Evolutionary conservation across 2,888 invertebrate genomes (phyloP).

Genomic region (Parnassius orleans): DNA sequence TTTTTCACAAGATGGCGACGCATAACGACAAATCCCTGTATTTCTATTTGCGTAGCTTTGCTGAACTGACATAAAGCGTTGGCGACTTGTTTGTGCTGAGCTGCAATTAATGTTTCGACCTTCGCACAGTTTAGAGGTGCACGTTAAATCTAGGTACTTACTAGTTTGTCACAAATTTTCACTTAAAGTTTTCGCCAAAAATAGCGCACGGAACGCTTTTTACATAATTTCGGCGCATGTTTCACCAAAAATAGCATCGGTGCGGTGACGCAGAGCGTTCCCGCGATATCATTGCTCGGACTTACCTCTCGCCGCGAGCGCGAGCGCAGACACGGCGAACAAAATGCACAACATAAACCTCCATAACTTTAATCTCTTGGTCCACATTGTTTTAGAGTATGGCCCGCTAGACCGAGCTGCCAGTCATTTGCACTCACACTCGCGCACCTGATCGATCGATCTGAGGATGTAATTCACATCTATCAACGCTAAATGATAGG

Average conservation of each 20-base stretch:
- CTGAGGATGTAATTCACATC: slow-evolving; percentile 56
- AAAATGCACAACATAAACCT: slow-evolving; percentile 76
- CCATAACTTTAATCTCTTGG: slow-evolving; percentile 74
- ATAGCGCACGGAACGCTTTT: slow-evolving; percentile 78
- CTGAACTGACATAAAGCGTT: slow-evolving; percentile 48
- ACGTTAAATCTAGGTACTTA: slow-evolving; percentile 50
- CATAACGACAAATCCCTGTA: slow-evolving; percentile 77
- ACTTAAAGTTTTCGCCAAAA: slow-evolving; percentile 75
- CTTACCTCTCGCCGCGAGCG: slow-evolving; percentile 74
- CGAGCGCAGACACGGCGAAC: slow-evolving; percentile 67
- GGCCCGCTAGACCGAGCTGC: slow-evolving; percentile 70
- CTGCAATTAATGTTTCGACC: slow-evolving; percentile 30
- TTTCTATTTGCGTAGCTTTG: slow-evolving; percentile 80
- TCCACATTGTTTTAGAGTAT: slow-evolving; percentile 76
- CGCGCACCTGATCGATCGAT: slow-evolving; percentile 75
- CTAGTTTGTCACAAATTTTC: slow-evolving; percentile 64
- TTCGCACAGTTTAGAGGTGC: slow-evolving; percentile 22
- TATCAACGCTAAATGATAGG: slow-evolving; percentile 64
- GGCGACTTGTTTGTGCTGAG: slow-evolving; percentile 33
- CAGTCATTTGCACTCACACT: slow-evolving; percentile 79
- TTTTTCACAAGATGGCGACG: slow-evolving; percentile 81
- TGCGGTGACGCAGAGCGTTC: slow-evolving; percentile 68
- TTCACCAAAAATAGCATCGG: slow-evolving; percentile 75
- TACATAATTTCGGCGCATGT: slow-evolving; percentile 82
- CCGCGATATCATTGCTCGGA: slow-evolving; percentile 42